Base-by-base conservation (phyloP, 30 jellyfish, hydroid and myxozoan genomes). In the Hydractinia echinata region DNA sequence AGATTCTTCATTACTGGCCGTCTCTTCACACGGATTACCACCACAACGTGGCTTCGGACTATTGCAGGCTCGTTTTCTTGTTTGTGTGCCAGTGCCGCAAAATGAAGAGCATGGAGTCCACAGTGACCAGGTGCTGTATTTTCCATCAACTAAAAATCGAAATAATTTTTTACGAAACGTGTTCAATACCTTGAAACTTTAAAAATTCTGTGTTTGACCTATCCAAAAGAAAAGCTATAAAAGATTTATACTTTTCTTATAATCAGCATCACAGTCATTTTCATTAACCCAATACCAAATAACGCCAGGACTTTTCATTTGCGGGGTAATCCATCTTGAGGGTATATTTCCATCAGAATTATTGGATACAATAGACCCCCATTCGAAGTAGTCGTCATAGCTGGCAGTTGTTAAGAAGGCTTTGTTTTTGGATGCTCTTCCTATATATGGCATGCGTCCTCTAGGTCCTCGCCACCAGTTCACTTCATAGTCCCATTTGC, bases 211-310 rank as follows among this genome's bases (percentile, higher is more conserved):
- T 14, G 54, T 68, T 68, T 20, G 15, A 21, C 54, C 16, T 0
- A 30, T 30, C 44, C 16, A 52, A 52, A 14, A 9, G 51, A 52
- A 11, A 21, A 30, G 44, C 44, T 30, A 10, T 44, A 39, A 10
- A 74, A 56, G 56, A 69, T 21, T 19, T 48, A 1, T 76, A 90
- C 97, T 74, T 53, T 81, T 83, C 6, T 50, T 70, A 76, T 95
- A 71, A 66, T 83, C 90, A 8, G 86, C 61, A 16, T 68, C 86
- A 76, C 99, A 93, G 53, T 93, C 99, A 54, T 93, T 95, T 76
- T 93, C 99, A 51, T 88, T 87, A 1, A 93, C 83, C 95, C 95
- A 93, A 58, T 93, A 93, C 99, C 99, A 93, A 73, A 93, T 93
- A 11, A 82, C 78, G 14, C 88, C 96, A 4, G 99, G 99, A 68